Evolutionary conservation across 2,113 vertebrate genomes (phyloP).

Genomic region (Cyanoderma ruficeps): DNA sequence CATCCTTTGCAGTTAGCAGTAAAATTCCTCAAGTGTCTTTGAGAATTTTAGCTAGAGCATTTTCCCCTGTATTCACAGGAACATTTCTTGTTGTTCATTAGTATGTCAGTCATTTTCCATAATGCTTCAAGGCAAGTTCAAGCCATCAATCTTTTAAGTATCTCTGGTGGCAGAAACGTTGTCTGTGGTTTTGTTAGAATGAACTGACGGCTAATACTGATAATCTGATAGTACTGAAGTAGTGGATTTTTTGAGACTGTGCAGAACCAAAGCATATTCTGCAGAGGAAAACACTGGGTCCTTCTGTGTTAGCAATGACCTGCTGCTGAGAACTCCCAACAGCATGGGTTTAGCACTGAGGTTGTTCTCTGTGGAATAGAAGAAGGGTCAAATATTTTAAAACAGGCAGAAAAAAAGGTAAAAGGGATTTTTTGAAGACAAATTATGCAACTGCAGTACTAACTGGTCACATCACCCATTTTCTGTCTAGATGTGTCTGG

Average conservation of each 20-base stretch:
- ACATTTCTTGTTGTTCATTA: background rate
- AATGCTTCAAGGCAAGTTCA: background rate
- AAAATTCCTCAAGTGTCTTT: background rate
- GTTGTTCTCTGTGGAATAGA: background rate
- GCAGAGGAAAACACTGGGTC: background rate
- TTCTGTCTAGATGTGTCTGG: background rate
- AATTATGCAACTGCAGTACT: background rate
- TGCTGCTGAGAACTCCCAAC: background rate
- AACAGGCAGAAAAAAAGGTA: background rate
- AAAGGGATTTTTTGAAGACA: background rate
- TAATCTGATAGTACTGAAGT: background rate
- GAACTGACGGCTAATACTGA: background rate
- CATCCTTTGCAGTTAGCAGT: background rate
- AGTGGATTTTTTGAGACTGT: background rate
- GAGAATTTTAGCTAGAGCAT: background rate
- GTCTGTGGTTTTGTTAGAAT: background rate
- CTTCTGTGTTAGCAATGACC: background rate
- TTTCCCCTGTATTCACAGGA: background rate
- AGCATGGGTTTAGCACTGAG: background rate
- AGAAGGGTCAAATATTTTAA: background rate
- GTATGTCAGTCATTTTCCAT: background rate
- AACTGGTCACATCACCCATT: background rate
- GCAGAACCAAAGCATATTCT: background rate
- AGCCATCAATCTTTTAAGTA: background rate
- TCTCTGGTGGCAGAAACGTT: background rate